A percentile compares a stretch with the other conserved stretches of the same genome.
Conservation (phyloP, 2,888 invertebrate species). For the Pharmacophagus antenor region DNA sequence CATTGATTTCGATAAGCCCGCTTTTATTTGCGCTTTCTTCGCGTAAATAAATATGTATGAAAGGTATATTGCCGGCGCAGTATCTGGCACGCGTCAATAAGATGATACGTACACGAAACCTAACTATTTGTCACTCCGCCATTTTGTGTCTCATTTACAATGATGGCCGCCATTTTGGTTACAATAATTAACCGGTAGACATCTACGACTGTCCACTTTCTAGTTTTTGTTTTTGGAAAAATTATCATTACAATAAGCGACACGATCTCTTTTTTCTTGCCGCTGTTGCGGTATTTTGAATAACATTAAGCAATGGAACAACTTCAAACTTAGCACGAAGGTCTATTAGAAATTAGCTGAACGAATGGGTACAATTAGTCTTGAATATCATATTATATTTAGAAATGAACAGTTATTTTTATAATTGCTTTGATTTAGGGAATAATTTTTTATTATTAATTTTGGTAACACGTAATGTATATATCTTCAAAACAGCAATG, state of each 20-base stretch:
- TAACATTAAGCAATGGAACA: conserved; percentile 67
- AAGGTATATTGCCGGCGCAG: conserved; percentile 62
- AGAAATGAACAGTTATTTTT: not conserved
- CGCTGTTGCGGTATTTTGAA: conserved; percentile 78
- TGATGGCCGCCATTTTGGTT: conserved; percentile 74
- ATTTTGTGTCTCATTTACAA: conserved; percentile 72
- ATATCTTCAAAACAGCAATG: too few relatives aligned
- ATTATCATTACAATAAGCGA: conserved; percentile 79
- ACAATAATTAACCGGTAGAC: conserved; percentile 80
- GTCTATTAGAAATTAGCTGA: conserved; percentile 57
- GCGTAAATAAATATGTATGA: conserved; percentile 75
- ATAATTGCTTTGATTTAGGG: not conserved
- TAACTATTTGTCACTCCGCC: conserved; percentile 76
- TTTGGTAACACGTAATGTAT: too few relatives aligned
- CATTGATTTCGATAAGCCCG: conserved; percentile 66
- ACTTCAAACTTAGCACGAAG: conserved; percentile 46
- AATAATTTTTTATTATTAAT: too few relatives aligned
- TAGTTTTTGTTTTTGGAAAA: conserved; percentile 79
- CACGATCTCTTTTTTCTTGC: conserved; percentile 75
- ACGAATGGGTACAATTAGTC: conserved; percentile 42
- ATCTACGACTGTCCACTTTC: conserved; percentile 73
- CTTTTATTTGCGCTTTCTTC: conserved; percentile 79
- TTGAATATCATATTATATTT: conserved; percentile 11
- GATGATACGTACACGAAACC: conserved; percentile 69
- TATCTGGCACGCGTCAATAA: conserved; percentile 80